These are phyloP conservation scores for Onychomys leucogaster DNA, from an alignment of 2,797 vertebrate genomes.

Conservation along the genomic window DNA sequence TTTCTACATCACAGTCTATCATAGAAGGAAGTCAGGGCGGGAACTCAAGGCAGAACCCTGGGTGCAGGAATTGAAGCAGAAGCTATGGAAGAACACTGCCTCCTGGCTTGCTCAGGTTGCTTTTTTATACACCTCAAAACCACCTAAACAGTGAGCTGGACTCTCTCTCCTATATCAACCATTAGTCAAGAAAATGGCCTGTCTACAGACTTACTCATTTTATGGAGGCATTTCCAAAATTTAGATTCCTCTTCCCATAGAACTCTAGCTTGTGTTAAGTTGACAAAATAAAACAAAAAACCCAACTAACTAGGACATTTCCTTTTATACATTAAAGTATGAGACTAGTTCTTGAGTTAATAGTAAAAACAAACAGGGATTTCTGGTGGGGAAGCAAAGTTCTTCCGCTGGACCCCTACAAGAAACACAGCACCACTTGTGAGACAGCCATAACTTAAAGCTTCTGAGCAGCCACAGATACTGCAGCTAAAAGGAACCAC, in stretches of 20 bases:
- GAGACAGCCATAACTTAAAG: not conserved
- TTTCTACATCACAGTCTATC: not conserved
- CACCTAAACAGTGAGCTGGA: not conserved
- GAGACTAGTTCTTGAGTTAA: not conserved
- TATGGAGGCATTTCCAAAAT: not conserved
- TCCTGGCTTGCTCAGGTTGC: not conserved
- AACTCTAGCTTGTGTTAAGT: not conserved
- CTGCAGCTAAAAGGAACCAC: not conserved
- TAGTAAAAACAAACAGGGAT: not conserved
- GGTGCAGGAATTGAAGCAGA: not conserved
- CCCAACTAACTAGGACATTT: not conserved
- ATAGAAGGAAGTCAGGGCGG: not conserved
- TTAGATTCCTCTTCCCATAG: not conserved
- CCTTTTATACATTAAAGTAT: constrained; percentile 2
- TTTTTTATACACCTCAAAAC: not conserved
- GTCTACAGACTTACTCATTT: not conserved
- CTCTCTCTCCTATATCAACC: not conserved
- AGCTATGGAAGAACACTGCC: not conserved
- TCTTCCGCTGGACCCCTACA: constrained; percentile 7
- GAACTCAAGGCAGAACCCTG: not conserved
- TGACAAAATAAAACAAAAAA: not conserved
- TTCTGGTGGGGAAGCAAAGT: not conserved
- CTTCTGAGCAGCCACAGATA: not conserved
- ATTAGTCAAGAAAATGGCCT: not conserved
- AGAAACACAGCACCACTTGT: constrained; percentile 3